These are phyloP conservation scores for Papilio aristodemus DNA, from an alignment of 1,140 invertebrate species.

Conservation along the genomic window DNA sequence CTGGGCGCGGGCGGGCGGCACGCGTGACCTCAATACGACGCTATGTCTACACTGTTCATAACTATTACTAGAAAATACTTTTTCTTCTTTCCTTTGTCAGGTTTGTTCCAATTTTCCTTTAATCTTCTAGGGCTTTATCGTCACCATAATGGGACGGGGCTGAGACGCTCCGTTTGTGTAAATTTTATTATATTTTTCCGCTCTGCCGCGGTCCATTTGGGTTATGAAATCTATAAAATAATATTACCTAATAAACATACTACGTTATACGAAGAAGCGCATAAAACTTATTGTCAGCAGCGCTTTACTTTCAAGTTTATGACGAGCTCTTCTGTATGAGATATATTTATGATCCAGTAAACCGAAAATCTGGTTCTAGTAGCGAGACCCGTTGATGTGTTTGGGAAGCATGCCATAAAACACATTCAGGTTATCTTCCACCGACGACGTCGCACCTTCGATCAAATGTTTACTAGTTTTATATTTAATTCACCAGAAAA, in stretches of 20 bases:
- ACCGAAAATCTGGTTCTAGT: not conserved
- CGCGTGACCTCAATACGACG: no score
- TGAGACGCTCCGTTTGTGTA: not conserved
- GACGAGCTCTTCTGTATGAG: not conserved
- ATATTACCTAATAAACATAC: conserved; percentile 23
- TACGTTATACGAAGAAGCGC: conserved; percentile 17
- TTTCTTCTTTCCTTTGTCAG: not conserved
- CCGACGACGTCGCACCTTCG: no score
- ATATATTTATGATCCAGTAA: not conserved
- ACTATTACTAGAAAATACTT: not conserved
- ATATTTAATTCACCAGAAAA: no score
- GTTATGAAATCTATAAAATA: conserved; percentile 24
- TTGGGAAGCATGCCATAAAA: not conserved
- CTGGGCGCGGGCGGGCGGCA: no score
- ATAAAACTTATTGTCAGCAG: conserved; percentile 8
- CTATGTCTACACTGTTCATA: not conserved
- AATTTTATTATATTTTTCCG: conserved; percentile 17
- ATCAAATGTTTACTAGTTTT: no score
- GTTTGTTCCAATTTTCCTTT: not conserved
- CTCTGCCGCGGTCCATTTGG: conserved; percentile 6
- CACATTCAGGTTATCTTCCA: not conserved
- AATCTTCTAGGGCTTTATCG: not conserved
- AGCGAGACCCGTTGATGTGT: not conserved
- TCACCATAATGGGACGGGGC: not conserved
- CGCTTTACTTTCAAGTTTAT: conserved; percentile 17